Percentiles rank a stretch among this genome's conserved stretches.
These are phyloP conservation scores for Mercenaria mercenaria DNA, from an alignment of 1,140 invertebrate species.

Conservation along the genomic window DNA sequence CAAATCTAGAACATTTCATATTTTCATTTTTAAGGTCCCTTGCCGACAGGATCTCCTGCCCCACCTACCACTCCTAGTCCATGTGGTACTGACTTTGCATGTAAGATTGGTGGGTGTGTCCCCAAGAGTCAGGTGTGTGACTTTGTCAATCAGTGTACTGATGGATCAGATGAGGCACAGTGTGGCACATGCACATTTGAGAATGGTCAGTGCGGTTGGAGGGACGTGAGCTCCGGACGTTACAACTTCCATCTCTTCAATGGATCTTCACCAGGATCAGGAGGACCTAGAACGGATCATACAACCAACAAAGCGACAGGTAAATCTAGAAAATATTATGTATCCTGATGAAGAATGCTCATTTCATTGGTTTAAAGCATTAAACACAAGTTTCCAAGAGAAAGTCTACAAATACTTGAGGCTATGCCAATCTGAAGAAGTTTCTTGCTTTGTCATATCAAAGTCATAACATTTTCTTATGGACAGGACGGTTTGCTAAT, in stretches of 20 bases:
- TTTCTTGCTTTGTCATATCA: too few species aligned
- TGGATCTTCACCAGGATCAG: slow-evolving; percentile 88
- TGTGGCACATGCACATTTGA: slow-evolving; percentile 84
- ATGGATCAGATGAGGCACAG: slow-evolving; percentile 80
- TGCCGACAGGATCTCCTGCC: slow-evolving; percentile 71
- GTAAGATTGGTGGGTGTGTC: slow-evolving; percentile 76
- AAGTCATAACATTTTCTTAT: too few species aligned
- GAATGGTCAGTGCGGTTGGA: slow-evolving; percentile 90
- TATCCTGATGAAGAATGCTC: neutral
- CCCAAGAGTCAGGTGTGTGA: slow-evolving; percentile 88
- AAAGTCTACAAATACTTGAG: too few species aligned
- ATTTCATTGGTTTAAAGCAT: too few species aligned
- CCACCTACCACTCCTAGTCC: slow-evolving; percentile 74
- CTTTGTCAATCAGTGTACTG: slow-evolving; percentile 89
- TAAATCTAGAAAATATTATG: slow-evolving; percentile 43
- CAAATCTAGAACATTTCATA: too few species aligned
- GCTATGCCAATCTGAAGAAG: too few species aligned
- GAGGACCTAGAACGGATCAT: slow-evolving; percentile 91
- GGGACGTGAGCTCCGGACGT: slow-evolving; percentile 90
- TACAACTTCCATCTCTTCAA: slow-evolving; percentile 91
- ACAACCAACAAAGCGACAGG: slow-evolving; percentile 85
- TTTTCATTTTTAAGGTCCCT: slow-evolving; percentile 66
- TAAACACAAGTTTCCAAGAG: too few species aligned
- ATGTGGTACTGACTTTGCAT: slow-evolving; percentile 73
- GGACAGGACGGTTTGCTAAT: too few species aligned